Percentiles rank a stretch among this genome's conserved stretches.
phyloP scores from a whole-genome alignment of 1,140 invertebrate species.

The Rhagoletis pomonella region DNA sequence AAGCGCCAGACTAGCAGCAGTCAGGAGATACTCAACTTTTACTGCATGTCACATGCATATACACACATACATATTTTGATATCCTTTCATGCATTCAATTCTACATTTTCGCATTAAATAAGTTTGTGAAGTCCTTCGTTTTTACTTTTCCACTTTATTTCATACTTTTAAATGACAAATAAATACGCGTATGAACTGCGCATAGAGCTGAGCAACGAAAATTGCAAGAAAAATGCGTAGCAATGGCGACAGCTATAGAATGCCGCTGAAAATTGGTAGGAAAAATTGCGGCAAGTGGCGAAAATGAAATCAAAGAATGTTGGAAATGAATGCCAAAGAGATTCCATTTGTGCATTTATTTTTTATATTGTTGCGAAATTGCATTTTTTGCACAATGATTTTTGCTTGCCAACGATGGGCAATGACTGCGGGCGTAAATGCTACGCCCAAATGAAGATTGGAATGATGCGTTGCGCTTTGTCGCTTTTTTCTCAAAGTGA shows the following conservation, averaged over 20 bases:
- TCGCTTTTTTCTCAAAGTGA: neutral
- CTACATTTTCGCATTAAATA: conserved; percentile 2
- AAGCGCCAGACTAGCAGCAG: neutral
- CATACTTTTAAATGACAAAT: neutral
- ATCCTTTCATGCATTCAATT: neutral
- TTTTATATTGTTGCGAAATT: neutral
- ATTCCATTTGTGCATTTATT: neutral
- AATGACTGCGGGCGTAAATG: neutral
- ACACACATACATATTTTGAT: neutral
- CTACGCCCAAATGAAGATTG: neutral
- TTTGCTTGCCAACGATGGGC: neutral
- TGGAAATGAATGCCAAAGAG: neutral
- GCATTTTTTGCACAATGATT: neutral
- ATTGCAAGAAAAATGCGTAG: conserved; percentile 19
- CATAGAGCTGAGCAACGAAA: conserved; percentile 6
- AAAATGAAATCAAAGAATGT: neutral
- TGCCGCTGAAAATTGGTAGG: neutral
- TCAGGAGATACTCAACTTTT: neutral
- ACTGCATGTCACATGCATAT: neutral
- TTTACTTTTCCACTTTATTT: neutral
- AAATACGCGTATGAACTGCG: neutral
- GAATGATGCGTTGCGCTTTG: neutral
- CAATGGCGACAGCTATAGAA: neutral
- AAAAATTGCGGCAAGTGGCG: neutral
- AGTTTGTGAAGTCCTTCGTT: neutral